Base-by-base conservation (phyloP, 2,113 vertebrate species). In the Labeo catla region DNA sequence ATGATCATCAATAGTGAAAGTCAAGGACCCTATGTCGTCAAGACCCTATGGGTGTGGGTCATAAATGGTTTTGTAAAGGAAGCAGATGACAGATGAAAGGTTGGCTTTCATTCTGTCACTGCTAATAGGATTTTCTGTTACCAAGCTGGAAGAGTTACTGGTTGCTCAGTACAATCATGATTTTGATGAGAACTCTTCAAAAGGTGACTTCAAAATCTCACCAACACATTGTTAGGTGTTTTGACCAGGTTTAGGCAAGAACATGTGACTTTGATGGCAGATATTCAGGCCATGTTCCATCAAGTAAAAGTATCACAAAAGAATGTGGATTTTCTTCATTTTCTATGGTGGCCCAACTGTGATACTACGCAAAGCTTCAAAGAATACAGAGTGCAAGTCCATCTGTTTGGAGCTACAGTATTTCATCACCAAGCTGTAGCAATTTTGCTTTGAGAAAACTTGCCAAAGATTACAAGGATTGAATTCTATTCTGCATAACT, bases 391-490 rank as follows among this genome's bases (percentile, higher is more conserved):
- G 83, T 86, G 86, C n/a, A 66, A 6, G 83, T 78, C 1, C 86
- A 85, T 8, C 34, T 89, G 23, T 88, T 88, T 79, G 83, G 81
- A 9, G 81, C 81, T n/a, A n/a, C n/a, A n/a, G n/a, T 6, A 72
- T 43, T 13, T 89, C 86, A 11, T 90, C 86, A 8, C 78, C 88
- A 8, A 88, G 86, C 19, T 87, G 83, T 45, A 79, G 87, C 23
- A 86, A 34, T 36, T 89, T 87, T 49, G 84, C 85, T 11, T 39
- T 87, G 16, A 85, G 66, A 28, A 82, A 81, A 28, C 68, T 50
- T 16, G 85, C 86, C 2, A 70, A 84, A 36, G 84, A 90, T 34
- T 34, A 79, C 8, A 68, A 47, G 19, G 49, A 47, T 3, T 84
- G 21, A 39, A 84, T 36, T 74, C 80, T 16, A 39, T 84, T 1